Evolutionary conservation across 1,140 invertebrate species (phyloP).

Genomic region (Idris sp.): DNA sequence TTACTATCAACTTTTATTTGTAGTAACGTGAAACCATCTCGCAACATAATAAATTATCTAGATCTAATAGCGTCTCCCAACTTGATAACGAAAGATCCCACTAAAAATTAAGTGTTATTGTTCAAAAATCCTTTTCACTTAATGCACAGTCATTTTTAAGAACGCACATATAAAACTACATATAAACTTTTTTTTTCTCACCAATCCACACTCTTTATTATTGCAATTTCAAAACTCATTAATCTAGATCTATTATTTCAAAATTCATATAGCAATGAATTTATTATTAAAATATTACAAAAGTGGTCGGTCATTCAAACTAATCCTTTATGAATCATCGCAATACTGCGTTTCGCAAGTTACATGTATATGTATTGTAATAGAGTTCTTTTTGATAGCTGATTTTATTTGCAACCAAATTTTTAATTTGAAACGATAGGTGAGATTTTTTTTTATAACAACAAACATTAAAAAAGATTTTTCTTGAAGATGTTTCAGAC

Average conservation of each 20-base stretch:
- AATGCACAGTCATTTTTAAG: too few relatives aligned
- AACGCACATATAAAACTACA: too few relatives aligned
- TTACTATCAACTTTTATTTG: constrained; percentile 14
- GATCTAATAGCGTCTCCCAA: constrained; percentile 10
- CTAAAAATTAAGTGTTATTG: not conserved
- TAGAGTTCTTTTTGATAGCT: not conserved
- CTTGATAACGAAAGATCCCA: not conserved
- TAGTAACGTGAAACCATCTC: constrained; percentile 5
- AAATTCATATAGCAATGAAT: not conserved
- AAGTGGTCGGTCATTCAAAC: constrained; percentile 18
- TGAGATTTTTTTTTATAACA: too few relatives aligned
- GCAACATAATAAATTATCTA: constrained; percentile 16
- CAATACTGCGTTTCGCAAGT: constrained; percentile 8
- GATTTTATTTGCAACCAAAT: not conserved
- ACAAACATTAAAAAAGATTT: too few relatives aligned
- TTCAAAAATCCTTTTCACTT: too few relatives aligned
- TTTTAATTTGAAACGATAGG: too few relatives aligned
- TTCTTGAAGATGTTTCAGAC: too few relatives aligned
- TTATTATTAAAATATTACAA: constrained; percentile 6
- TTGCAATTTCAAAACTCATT: too few relatives aligned
- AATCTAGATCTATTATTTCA: too few relatives aligned
- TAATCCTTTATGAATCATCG: constrained; percentile 28
- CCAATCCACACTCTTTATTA: too few relatives aligned
- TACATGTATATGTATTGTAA: not conserved
- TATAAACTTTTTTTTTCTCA: too few relatives aligned